Evolutionary conservation across 2,797 vertebrate genomes (phyloP).

Genomic region (Anisognathus igniventris): DNA sequence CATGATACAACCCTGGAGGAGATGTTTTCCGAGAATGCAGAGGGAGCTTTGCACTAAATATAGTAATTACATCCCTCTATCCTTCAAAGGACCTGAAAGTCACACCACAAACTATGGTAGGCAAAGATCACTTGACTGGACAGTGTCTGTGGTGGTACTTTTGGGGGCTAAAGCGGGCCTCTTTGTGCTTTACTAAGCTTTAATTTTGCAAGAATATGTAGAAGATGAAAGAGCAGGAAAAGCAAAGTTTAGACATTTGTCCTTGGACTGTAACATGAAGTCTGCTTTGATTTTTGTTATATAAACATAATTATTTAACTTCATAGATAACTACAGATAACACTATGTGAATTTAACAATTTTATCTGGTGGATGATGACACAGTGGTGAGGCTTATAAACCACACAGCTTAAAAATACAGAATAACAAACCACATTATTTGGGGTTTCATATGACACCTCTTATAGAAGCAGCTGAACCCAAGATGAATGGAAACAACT

Average conservation of each 20-base stretch:
- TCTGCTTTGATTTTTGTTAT: constrained; percentile 31
- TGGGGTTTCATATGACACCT: neutral
- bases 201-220: neutral
- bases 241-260: constrained; percentile 12
- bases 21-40: neutral
- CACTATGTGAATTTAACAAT: neutral
- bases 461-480: neutral
- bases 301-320: constrained; percentile 28
- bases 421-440: neutral
- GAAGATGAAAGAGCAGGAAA: constrained; percentile 31
- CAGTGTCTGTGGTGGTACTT: neutral
- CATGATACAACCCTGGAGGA: neutral
- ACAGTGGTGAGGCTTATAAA: neutral
- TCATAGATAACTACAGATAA: constrained; percentile 10
- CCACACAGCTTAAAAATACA: neutral
- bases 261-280: neutral
- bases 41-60: neutral
- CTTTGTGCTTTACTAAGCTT: neutral
- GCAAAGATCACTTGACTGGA: neutral
- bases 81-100: neutral
- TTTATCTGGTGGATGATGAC: neutral
- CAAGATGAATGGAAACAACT: neutral
- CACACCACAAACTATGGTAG: neutral
- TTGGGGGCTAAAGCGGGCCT: neutral
- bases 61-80: neutral